Percentiles rank a stretch among this genome's conserved stretches.
Evolutionary conservation across 2,888 invertebrate genomes (phyloP).

Genomic region (Julus scanicus): DNA sequence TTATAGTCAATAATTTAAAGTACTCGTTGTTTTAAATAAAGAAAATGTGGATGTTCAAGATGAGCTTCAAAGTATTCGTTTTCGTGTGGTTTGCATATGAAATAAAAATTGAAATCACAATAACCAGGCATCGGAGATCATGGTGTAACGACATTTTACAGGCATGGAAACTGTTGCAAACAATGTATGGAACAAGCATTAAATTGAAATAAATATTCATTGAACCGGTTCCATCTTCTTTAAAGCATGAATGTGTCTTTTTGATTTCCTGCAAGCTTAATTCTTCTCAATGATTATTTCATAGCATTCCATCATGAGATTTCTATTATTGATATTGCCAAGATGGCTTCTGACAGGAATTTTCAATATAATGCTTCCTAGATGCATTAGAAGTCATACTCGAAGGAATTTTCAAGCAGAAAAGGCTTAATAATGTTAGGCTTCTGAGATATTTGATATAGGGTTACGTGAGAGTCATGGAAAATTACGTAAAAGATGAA

Average conservation of each 20-base stretch:
- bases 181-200: too few species aligned
- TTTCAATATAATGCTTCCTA: slow-evolving; percentile 5
- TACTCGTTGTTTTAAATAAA: not conserved
- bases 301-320: not conserved
- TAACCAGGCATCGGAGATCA: too few species aligned
- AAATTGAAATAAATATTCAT: too few species aligned
- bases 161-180: too few species aligned
- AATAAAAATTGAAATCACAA: not conserved
- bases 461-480: slow-evolving; percentile 2
- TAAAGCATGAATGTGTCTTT: not conserved
- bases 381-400: not conserved
- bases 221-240: not conserved
- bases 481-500: not conserved
- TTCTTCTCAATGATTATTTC: not conserved
- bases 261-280: not conserved
- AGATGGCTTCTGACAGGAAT: not conserved
- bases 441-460: not conserved
- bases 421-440: not conserved
- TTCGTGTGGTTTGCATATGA: not conserved
- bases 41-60: too few species aligned
- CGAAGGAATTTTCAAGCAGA: slow-evolving; percentile 5
- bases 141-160: too few species aligned
- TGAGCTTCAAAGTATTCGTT: too few species aligned
- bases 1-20: not conserved
- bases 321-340: not conserved